These are phyloP conservation scores for Oscheius sp. DNA, from an alignment of 2,888 invertebrate genomes.

Conservation along the genomic window DNA sequence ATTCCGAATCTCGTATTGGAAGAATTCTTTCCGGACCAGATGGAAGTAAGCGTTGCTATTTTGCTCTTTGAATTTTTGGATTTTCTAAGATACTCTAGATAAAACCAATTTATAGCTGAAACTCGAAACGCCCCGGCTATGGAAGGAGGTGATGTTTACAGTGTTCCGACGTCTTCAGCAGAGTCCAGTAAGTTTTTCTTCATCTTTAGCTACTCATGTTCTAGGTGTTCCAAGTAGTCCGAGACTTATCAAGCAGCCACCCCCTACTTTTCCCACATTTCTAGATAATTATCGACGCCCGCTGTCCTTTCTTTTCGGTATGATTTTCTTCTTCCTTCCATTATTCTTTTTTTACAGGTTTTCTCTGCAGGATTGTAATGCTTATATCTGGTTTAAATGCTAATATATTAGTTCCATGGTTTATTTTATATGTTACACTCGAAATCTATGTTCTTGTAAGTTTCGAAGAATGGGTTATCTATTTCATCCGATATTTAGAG, in stretches of 20 bases:
- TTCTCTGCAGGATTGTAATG: constrained; percentile 24
- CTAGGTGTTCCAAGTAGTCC: constrained; percentile 5
- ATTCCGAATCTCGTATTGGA: constrained; percentile 47
- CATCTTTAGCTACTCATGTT: background rate
- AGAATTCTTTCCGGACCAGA: constrained; percentile 52
- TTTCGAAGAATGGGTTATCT: background rate
- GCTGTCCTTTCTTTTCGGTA: constrained; percentile 20
- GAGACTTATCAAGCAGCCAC: background rate
- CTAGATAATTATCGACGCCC: constrained; percentile 2
- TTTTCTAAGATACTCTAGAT: background rate
- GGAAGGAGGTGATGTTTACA: constrained; percentile 59
- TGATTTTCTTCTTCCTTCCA: background rate
- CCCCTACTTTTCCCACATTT: background rate
- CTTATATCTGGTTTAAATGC: background rate
- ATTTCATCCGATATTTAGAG: background rate
- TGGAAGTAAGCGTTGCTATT: constrained; percentile 38
- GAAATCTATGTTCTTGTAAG: constrained; percentile 19
- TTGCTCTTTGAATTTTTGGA: background rate
- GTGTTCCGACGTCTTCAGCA: constrained; percentile 25
- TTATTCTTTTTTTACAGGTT: constrained; percentile 8
- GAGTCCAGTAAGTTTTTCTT: constrained; percentile 22
- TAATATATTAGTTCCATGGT: constrained; percentile 25
- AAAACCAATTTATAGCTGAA: constrained; percentile 40
- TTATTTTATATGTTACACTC: constrained; percentile 10
- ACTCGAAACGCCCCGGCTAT: constrained; percentile 53